A percentile compares a stretch with the other conserved stretches of the same genome.
These are phyloP conservation scores for Calameuta idolon DNA, from an alignment of 2,888 invertebrate species.

Conservation along the genomic window DNA sequence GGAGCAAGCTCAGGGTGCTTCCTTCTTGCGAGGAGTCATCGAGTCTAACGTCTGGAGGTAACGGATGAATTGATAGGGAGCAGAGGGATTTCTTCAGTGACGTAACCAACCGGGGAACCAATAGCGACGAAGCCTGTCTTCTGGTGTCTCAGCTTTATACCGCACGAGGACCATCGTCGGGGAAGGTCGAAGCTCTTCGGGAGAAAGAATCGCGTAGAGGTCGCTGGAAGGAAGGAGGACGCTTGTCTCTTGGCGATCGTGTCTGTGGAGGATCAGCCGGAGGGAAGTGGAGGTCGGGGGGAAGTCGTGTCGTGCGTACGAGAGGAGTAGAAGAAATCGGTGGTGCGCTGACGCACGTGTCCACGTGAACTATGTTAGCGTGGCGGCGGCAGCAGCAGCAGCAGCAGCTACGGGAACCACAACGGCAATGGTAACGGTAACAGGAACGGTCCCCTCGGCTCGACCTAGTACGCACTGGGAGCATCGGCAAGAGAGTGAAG, in stretches of 20 bases:
- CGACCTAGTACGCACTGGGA: conserved; percentile 50
- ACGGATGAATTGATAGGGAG: neutral
- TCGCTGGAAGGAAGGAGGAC: neutral
- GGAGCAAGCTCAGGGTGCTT: neutral
- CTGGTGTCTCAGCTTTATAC: neutral
- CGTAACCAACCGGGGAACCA: neutral
- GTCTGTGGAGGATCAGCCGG: neutral
- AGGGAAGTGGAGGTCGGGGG: neutral
- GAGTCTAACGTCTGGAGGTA: neutral
- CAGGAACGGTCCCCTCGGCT: conserved; percentile 44
- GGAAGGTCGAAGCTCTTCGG: neutral
- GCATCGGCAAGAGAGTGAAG: conserved; percentile 29
- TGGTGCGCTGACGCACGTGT: conserved; percentile 3
- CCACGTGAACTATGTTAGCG: conserved; percentile 38
- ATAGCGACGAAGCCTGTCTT: neutral
- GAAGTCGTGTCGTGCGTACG: neutral
- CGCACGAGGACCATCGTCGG: neutral
- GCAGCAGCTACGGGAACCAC: conserved; percentile 15
- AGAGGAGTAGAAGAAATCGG: neutral
- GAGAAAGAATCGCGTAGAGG: neutral
- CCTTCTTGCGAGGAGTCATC: neutral
- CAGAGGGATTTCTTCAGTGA: neutral
- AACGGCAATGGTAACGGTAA: conserved; percentile 25
- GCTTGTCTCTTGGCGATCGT: neutral
- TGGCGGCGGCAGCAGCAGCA: conserved; percentile 23